Evolutionary conservation across 2,888 invertebrate genomes (phyloP), one percentile per base, ranked within the genome.

Genomic region (Volucella inanis): DNA sequence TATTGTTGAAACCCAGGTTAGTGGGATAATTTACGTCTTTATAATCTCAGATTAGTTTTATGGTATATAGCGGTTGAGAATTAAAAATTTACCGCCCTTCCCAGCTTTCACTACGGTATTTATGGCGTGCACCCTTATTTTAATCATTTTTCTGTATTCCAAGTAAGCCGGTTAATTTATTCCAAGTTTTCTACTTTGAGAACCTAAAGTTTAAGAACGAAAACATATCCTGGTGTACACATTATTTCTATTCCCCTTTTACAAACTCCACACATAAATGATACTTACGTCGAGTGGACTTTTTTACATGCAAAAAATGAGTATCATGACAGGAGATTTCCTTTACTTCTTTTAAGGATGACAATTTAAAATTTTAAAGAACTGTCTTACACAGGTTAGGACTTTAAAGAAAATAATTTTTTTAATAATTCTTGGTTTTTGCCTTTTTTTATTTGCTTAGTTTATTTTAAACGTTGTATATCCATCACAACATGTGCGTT

Each of bases 351-450:
- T 45, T 55, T 38, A 64, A 80, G 75, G 43, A 59, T 43, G 38
- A 68, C 61, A 61, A 54, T 79, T 74, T 65, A 79, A 67, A 50
- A 52, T 4, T 6, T 31, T 31, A 6, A 65, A 74, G 47, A 79
- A 49, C 38, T 41, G 49, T n/a, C 12, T 22, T 41, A 67, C 59
- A 49, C 43, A 65, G 68, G 47, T 38, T 43, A 75, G 55, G 81
- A 65, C 75, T 75, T 81, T 81, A 76, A 81, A 50, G 57, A 81
- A 68, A 76, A 64, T 81, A 76, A 76, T 81, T 81, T 81, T 81
- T 81, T 81, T 81, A 81, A 81, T 76, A 81, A 59, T 57, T 52
- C 50, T 12, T 54, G 31, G 15, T 67, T 67, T 45, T 22, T 22
- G 41, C 8, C n/a, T 9, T 31, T 15, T 47, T 43, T 71, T 15